These are phyloP conservation scores for Acleris sparsana DNA, from an alignment of 2,888 invertebrate genomes.

Conservation along the genomic window DNA sequence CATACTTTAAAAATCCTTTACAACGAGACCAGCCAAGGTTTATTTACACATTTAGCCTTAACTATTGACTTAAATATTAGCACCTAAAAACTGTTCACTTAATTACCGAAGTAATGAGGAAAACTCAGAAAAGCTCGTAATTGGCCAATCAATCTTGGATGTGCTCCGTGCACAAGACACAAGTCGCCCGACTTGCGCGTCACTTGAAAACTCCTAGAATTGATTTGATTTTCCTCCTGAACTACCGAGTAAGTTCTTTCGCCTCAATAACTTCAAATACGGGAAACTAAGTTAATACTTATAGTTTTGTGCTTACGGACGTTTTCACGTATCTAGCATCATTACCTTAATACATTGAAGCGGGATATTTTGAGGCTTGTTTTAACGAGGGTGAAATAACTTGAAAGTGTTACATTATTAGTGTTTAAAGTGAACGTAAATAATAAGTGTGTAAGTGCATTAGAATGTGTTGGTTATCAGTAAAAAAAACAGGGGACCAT, in stretches of 20 bases:
- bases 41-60: too few relatives aligned
- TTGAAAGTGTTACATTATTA: neutral
- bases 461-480: too few relatives aligned
- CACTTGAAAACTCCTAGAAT: conserved; percentile 24
- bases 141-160: conserved; percentile 25
- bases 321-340: conserved; percentile 11
- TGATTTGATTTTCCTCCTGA: conserved; percentile 32
- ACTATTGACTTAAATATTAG: too few relatives aligned
- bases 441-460: too few relatives aligned
- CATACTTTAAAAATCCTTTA: too few relatives aligned
- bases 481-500: too few relatives aligned
- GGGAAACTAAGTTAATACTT: conserved; percentile 28
- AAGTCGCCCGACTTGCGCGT: conserved; percentile 18
- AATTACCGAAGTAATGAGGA: conserved; percentile 15
- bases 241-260: conserved; percentile 23
- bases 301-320: conserved; percentile 4
- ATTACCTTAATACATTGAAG: conserved; percentile 3
- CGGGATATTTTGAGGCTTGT: neutral
- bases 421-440: too few relatives aligned
- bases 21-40: too few relatives aligned
- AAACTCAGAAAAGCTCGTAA: conserved; percentile 10
- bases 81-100: conserved; percentile 2
- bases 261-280: conserved; percentile 23
- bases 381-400: neutral
- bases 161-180: conserved; percentile 16